Conservation (phyloP, 2,797 vertebrate species). For the Rhabdomys pumilio region DNA sequence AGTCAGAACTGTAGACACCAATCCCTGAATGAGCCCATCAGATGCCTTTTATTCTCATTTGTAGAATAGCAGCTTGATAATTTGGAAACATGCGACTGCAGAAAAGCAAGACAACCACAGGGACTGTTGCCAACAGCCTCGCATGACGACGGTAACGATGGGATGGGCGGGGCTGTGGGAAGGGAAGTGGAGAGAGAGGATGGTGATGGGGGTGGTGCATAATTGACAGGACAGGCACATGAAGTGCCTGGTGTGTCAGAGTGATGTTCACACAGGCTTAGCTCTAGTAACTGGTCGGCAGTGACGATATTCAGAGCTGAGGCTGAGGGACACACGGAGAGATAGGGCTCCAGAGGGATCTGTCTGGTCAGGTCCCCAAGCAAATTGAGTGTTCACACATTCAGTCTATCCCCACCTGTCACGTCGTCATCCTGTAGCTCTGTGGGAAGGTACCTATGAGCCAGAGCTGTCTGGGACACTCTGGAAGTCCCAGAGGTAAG, state of each 20-base stretch:
- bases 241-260: neutral
- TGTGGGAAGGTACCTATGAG: neutral
- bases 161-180: neutral
- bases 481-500: neutral
- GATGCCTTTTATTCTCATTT: neutral
- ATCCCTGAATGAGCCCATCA: neutral
- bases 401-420: neutral
- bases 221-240: neutral
- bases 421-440: neutral
- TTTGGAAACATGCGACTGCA: neutral
- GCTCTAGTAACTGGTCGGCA: neutral
- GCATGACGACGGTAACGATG: neutral
- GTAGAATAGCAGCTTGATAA: constrained; percentile 7
- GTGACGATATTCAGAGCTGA: neutral
- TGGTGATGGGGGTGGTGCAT: too few species aligned
- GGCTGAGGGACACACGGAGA: neutral
- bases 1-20: neutral
- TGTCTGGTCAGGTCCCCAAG: neutral
- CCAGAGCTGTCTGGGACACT: neutral
- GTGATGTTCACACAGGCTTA: neutral
- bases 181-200: neutral
- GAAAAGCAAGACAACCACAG: neutral
- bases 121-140: neutral
- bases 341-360: neutral
- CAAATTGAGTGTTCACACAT: neutral